Evolutionary conservation across 1,140 invertebrate species (phyloP), one percentile per base, ranked within the genome.

Genomic region (Chelonus insularis): DNA sequence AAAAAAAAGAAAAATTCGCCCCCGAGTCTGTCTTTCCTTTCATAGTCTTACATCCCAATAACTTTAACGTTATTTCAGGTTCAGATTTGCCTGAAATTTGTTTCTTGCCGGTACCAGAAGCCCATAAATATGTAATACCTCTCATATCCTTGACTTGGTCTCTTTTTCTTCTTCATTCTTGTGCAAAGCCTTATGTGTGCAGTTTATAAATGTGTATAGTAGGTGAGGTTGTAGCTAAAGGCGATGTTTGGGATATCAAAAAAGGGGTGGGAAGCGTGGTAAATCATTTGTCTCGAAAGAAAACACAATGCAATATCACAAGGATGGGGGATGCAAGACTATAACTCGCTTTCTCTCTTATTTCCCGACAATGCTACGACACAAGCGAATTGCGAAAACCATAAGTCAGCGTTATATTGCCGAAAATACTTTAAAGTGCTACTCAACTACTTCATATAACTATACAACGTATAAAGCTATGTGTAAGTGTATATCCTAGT

Each of bases 61-160:
- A 66, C 67, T 72, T 65, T 73, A 77, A 75, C 68, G 69, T 74
- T 72, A 73, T 79, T 78, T 71, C 73, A 71, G 68, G 63, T 68
- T 68, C 63, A 77, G 74, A 77, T 78, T 78, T 75, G 67, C 69
- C 60, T 72, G 77, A 81, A 80, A 78, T 79, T 80, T 73, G 76
- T 73, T 75, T 74, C 71, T 68, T 72, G 72, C 71, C 72, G 69
- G 66, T 64, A 76, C 69, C 74, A 74, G 72, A 73, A 77, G 68
- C 73, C 79, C 78, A 81, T 81, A 81, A 81, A 81, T 80, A 80
- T 80, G 78, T 79, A 80, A 80, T 80, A 77, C 74, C 70, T 73
- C 54, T 60, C 68, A 68, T 75, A 74, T 79, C 75, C 70, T 66
- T 60, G 60, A 51, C 45, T 37, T 43, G 59, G 21, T 58, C 67